These are phyloP conservation scores for Amiota minor DNA, from an alignment of 2,888 invertebrate genomes.

Conservation along the genomic window DNA sequence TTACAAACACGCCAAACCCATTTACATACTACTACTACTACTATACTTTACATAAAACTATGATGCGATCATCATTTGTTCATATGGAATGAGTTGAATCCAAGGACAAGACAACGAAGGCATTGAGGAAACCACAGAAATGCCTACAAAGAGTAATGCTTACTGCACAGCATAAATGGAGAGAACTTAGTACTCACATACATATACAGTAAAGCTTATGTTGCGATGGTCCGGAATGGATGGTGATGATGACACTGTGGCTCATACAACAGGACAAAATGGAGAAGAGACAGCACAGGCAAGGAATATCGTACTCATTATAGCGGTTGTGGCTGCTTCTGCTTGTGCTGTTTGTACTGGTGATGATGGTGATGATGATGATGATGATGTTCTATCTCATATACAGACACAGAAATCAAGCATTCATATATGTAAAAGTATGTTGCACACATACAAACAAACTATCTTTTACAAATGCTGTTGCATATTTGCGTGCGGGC, in stretches of 20 bases:
- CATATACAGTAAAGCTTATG: no score
- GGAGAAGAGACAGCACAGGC: background rate
- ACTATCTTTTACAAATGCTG: background rate
- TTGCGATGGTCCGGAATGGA: no score
- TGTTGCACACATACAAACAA: background rate
- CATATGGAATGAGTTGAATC: no score
- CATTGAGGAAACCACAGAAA: slow-evolving; percentile 2
- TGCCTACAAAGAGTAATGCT: slow-evolving; percentile 1
- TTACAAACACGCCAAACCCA: no score
- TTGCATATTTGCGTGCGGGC: slow-evolving; percentile 26
- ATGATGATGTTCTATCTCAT: background rate
- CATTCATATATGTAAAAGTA: background rate
- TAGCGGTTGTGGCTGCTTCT: background rate
- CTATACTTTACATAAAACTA: no score
- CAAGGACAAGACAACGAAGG: no score
- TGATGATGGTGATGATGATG: background rate
- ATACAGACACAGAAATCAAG: background rate
- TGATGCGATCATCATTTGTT: no score
- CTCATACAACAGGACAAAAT: no score
- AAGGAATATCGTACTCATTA: background rate
- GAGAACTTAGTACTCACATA: no score
- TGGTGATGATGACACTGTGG: no score
- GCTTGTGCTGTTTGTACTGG: no score
- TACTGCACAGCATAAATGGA: background rate
- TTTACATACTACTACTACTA: no score